Conservation (phyloP, 1,140 invertebrate genomes). For the Octopus bimaculoides region DNA sequence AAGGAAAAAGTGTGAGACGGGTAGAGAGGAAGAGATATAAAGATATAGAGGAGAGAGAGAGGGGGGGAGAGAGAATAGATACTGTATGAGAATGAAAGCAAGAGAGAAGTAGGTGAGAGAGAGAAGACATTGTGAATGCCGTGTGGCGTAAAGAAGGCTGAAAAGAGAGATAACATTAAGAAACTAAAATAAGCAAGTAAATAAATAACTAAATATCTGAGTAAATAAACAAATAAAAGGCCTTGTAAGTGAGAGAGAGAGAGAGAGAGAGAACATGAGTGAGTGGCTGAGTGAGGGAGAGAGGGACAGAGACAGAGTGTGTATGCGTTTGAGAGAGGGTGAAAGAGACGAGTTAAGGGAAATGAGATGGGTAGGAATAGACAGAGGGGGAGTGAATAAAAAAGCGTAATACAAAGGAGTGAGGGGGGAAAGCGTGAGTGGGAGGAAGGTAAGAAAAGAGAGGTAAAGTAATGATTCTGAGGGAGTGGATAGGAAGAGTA, state of each 20-base stretch:
- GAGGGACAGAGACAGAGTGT: not conserved
- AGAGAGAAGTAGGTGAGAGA: too few relatives aligned
- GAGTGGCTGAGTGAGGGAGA: not conserved
- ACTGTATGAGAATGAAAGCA: too few relatives aligned
- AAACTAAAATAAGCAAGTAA: too few relatives aligned
- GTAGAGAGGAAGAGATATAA: not conserved
- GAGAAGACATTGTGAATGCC: too few relatives aligned
- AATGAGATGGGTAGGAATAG: not conserved
- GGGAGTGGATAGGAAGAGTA: not conserved
- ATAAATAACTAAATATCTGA: too few relatives aligned
- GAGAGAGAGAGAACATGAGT: not conserved
- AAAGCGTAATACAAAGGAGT: not conserved
- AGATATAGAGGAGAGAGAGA: not conserved
- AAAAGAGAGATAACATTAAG: too few relatives aligned
- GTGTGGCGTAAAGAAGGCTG: too few relatives aligned
- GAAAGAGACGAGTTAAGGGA: not conserved
- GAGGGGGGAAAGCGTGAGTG: not conserved
- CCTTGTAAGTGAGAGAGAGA: not conserved
- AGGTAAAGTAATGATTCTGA: not conserved
- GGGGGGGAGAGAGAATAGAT: not conserved
- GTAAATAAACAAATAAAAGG: too few relatives aligned
- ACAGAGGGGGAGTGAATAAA: not conserved
- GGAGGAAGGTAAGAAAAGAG: not conserved
- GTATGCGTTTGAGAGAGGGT: not conserved
- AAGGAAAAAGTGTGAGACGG: not conserved